A percentile compares a stretch with the other conserved stretches of the same genome.
Evolutionary conservation across 2,113 vertebrate species (phyloP).

Genomic region (Ameiurus melas): DNA sequence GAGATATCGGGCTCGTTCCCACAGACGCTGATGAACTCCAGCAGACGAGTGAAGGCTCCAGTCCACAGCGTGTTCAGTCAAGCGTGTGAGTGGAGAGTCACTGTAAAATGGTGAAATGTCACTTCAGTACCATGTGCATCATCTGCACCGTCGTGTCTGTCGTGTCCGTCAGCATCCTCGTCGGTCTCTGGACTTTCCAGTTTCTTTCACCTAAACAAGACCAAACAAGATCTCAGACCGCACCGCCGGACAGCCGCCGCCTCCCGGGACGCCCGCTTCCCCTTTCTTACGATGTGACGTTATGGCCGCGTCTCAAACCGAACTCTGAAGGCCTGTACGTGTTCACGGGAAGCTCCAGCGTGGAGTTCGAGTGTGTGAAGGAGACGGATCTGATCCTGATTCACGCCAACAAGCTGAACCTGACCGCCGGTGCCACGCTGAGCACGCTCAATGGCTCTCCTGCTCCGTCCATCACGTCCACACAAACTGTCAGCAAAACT

Average conservation of each 20-base stretch:
- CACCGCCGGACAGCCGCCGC: slow-evolving; percentile 64
- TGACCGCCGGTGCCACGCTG: slow-evolving; percentile 77
- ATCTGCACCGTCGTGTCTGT: slow-evolving; percentile 68
- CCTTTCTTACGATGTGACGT: neutral
- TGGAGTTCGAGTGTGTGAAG: slow-evolving; percentile 73
- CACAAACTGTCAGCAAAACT: slow-evolving; percentile 65
- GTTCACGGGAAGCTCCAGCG: slow-evolving; percentile 79
- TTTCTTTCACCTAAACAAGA: neutral
- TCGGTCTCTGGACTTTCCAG: slow-evolving; percentile 72
- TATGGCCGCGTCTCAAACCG: slow-evolving; percentile 13
- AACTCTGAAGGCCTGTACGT: slow-evolving; percentile 16
- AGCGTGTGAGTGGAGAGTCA: neutral
- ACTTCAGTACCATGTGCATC: slow-evolving; percentile 75
- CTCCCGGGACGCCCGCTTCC: slow-evolving; percentile 72
- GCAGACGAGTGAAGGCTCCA: neutral
- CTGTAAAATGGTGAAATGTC: slow-evolving; percentile 74
- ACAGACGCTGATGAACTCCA: neutral
- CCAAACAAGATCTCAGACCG: neutral
- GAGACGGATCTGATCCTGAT: slow-evolving; percentile 83
- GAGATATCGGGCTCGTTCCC: neutral
- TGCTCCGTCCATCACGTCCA: slow-evolving; percentile 41
- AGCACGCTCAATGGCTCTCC: rapidly evolving
- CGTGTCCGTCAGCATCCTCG: slow-evolving; percentile 74
- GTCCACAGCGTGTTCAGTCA: neutral
- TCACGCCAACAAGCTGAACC: slow-evolving; percentile 86